Base-by-base conservation (phyloP, 1,140 invertebrate species). In the Papilio polytes region DNA sequence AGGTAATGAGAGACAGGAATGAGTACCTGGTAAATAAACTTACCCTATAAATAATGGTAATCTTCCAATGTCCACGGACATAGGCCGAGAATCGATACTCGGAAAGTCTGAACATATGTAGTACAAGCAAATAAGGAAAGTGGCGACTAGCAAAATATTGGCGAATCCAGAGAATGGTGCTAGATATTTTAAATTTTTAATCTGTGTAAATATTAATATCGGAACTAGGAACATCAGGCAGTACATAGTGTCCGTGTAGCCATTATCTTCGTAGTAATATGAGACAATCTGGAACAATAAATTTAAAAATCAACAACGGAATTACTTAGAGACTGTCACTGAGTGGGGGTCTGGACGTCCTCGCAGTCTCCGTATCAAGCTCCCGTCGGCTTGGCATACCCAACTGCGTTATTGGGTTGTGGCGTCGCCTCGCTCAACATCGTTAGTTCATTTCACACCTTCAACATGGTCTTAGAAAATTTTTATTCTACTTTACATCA, bases 151-250 rank as follows among this genome's bases (percentile, higher is more conserved):
- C 36, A 96, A 96, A 3, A 96, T 80, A 74, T 98, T 98, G 9
- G 97, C 97, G 53, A 97, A 90, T 7, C 96, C 95, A 1, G 97
- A 98, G 88, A 98, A 97, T 3, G 97, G 97, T 15, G 97, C 97
- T 80, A 98, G 88, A 84, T 96, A 97, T 85, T 97, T 97, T 1
- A 98, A 94, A 81, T 97, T 96, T 78, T 96, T 95, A 53, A 97
- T 96, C 86, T 97, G 96, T 1, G 96, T 96, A 41, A 97, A 95
- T 3, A 96, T 81, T 1, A 97, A 83, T 13, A 97, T 90, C 2
- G 96, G 96, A 1, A 97, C 89, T 41, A 97, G 85, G 48, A 97
- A 90, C 73, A 96, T 94, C 0, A 96, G 81, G 80, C 97, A 97
- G 89, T 96, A 97, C 48, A 95, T 91, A 0, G 91, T 91, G 8